phyloP scores from a whole-genome alignment of 2,888 invertebrate genomes.

The Ethmia dodecea region DNA sequence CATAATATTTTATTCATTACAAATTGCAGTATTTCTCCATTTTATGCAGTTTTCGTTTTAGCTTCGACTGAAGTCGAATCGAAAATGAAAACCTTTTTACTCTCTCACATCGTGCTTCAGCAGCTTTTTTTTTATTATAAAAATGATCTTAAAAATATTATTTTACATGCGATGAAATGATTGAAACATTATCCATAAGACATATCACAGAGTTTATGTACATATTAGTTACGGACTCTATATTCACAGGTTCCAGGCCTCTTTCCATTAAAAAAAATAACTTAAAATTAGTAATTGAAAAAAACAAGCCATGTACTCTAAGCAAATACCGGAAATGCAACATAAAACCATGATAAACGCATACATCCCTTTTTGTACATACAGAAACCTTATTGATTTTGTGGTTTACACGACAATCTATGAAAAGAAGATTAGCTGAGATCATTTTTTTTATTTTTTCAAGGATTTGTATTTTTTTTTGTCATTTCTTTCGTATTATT shows the following conservation, averaged over 20 bases:
- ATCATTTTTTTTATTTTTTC: constrained; percentile 61
- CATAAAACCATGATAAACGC: constrained; percentile 11
- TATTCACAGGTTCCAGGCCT: constrained; percentile 3
- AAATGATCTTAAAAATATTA: constrained; percentile 6
- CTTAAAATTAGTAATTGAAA: constrained; percentile 1
- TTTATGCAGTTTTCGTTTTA: neutral
- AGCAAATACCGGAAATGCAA: constrained; percentile 12
- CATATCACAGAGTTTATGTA: constrained; percentile 10
- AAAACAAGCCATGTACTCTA: constrained; percentile 6
- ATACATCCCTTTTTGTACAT: constrained; percentile 6
- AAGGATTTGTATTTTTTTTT: constrained; percentile 55
- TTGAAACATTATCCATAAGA: constrained; percentile 16
- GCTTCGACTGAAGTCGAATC: neutral
- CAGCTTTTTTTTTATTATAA: neutral
- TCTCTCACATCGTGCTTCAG: neutral
- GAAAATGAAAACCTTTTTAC: neutral
- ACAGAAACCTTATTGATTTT: constrained; percentile 5
- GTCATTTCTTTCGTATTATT: constrained; percentile 48
- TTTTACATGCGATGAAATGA: neutral
- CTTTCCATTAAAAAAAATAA: constrained; percentile 2
- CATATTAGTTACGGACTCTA: neutral
- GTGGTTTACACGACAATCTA: constrained; percentile 11
- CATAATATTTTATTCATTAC: constrained; percentile 9
- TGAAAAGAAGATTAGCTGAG: constrained; percentile 39
- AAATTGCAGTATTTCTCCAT: neutral